Base-by-base conservation (phyloP, 2,888 invertebrate species). In the Andrena minutula region DNA sequence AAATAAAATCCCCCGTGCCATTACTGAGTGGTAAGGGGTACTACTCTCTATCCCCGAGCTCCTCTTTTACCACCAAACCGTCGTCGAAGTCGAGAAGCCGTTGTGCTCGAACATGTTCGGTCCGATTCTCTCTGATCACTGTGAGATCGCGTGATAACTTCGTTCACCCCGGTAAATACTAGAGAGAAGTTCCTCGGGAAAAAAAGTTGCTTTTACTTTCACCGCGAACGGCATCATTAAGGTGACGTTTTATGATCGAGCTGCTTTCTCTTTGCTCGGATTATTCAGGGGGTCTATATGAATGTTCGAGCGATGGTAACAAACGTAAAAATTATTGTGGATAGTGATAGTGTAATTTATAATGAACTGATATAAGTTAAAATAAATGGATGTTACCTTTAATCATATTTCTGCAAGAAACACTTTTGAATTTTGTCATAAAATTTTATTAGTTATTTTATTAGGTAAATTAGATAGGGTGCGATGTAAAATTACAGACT, bases 1-100 rank as follows among this genome's bases (percentile, higher is more conserved):
- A 91, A 90, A 92, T 89, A 91, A 92, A 90, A 89, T 89, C 86
- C 89, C 77, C 86, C 83, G 83, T 76, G 82, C 83, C 75, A 82
- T 63, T 69, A 58, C 79, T 76, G 79, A 83, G 79, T 87, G 86
- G 86, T 83, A 84, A 86, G 86, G 85, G 86, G 66, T 82, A 78
- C 72, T 83, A 83, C 82, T 69, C 82, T 83, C 82, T 65, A 79
- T 71, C 66, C 73, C 84, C 72, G 69, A 56, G 28, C 77, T 51
- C 75, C 71, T 72, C 79, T 74, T 79, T 83, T 75, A 72, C 79
- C 82, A 56, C 71, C 78, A 71, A 79, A 79, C 81, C 82, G 79
- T 84, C 81, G 83, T 81, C 79, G 82, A 86, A 88, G 76, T 84
- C 83, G 82, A 82, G 74, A 77, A 84, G 70, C 81, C 86, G 75